Evolutionary conservation across 2,888 invertebrate species (phyloP).

Genomic region (Kryphioiulus occultus): DNA sequence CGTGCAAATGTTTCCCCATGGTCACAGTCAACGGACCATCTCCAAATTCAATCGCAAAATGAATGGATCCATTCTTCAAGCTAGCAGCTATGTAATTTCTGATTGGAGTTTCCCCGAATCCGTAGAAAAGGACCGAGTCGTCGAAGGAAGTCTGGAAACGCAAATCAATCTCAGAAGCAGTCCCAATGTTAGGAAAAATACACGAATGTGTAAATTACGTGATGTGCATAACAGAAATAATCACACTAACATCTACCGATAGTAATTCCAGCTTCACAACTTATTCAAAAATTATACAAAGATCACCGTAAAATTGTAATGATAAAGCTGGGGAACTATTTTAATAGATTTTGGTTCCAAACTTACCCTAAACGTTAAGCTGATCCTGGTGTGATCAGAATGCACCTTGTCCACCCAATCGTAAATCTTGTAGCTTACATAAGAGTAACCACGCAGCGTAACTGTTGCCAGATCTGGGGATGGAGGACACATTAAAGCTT

Average conservation of each 20-base stretch:
- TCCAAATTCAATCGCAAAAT: conserved; percentile 87
- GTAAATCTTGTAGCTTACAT: conserved; percentile 89
- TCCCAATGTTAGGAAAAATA: background rate
- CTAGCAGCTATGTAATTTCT: conserved; percentile 91
- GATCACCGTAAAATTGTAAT: too few species aligned
- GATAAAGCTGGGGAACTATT: too few species aligned
- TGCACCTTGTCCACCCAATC: conserved; percentile 92
- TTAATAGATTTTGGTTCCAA: too few species aligned
- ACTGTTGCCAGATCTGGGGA: conserved; percentile 82
- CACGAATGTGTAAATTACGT: too few species aligned
- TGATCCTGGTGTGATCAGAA: conserved; percentile 84
- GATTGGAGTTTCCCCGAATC: conserved; percentile 83
- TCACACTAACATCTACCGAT: background rate
- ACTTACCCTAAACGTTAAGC: conserved; percentile 82
- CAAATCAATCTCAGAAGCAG: conserved; percentile 60
- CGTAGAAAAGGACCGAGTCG: conserved; percentile 90
- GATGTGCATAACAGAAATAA: background rate
- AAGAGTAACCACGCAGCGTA: conserved; percentile 88
- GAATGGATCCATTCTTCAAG: conserved; percentile 77
- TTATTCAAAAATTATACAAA: too few species aligned
- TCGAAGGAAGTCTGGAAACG: conserved; percentile 80
- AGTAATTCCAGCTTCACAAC: too few species aligned
- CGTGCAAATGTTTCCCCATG: conserved; percentile 60
- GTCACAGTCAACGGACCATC: conserved; percentile 69
- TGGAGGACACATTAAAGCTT: background rate